Conservation (phyloP, 53 echinoderm and acorn worm species). For the Hippasteria phrygiana region DNA sequence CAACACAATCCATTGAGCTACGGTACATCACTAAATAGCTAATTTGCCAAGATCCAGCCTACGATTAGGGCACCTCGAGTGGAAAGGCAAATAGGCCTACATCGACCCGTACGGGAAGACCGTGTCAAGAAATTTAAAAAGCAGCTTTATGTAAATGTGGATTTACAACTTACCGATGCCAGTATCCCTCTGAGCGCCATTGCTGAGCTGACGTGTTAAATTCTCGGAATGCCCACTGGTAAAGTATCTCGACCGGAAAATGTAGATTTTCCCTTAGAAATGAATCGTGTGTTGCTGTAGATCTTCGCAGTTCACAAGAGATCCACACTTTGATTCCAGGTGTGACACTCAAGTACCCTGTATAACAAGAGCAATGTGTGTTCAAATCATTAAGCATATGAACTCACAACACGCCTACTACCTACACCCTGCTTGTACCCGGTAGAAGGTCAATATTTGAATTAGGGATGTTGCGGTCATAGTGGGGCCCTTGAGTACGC, state of each 20-base stretch:
- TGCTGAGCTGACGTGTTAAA: background rate
- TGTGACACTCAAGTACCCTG: too few species aligned
- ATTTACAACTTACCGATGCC: background rate
- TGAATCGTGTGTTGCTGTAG: too few species aligned
- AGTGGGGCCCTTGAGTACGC: background rate
- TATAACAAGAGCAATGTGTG: background rate
- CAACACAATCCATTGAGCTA: background rate
- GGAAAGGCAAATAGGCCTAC: background rate
- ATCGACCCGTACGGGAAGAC: background rate
- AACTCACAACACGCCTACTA: background rate
- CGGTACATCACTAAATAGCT: background rate
- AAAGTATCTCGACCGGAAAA: too few species aligned
- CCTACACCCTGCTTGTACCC: background rate
- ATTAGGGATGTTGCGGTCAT: background rate
- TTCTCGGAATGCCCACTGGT: too few species aligned
- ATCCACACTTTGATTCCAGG: too few species aligned
- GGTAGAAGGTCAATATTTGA: conserved; percentile 41
- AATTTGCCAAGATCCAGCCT: background rate
- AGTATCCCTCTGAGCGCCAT: background rate
- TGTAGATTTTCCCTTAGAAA: too few species aligned
- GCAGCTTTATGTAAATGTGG: too few species aligned
- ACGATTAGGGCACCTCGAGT: background rate
- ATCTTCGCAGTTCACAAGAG: too few species aligned
- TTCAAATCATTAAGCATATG: background rate
- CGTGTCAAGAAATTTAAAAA: background rate